A percentile compares a stretch with the other conserved stretches of the same genome.
Conservation (phyloP, 1,140 invertebrate species). For the Tribolium castaneum region DNA sequence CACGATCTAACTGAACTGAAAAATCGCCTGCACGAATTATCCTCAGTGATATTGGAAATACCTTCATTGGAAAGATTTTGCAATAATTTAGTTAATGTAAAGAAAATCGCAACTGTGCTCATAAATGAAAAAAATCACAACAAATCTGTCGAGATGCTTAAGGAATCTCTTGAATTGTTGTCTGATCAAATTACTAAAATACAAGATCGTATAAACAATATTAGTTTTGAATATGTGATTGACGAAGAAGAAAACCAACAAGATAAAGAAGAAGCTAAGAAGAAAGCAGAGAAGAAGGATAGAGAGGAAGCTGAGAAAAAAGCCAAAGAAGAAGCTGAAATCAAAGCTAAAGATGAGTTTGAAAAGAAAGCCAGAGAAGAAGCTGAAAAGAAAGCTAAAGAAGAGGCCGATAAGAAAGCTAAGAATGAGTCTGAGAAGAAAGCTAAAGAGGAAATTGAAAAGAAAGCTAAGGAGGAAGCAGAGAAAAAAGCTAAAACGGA, state of each 20-base stretch:
- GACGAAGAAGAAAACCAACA: slow-evolving; percentile 34
- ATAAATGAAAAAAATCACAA: slow-evolving; percentile 36
- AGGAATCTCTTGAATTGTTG: not conserved
- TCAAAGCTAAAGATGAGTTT: slow-evolving; percentile 39
- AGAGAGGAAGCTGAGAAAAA: slow-evolving; percentile 49
- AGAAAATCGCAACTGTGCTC: not conserved
- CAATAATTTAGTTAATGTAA: not conserved
- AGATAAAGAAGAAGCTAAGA: slow-evolving; percentile 45
- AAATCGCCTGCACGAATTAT: slow-evolving; percentile 6
- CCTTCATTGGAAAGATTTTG: slow-evolving; percentile 6
- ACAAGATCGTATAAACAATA: not conserved
- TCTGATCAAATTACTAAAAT: not conserved
- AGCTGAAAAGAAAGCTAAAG: slow-evolving; percentile 49
- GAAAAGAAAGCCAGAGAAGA: slow-evolving; percentile 49
- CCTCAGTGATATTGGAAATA: slow-evolving; percentile 1
- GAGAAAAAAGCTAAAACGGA: slow-evolving; percentile 33
- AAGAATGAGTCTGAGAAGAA: slow-evolving; percentile 32
- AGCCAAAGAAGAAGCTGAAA: slow-evolving; percentile 40
- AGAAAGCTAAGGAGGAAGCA: slow-evolving; percentile 20
- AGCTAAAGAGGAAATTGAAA: slow-evolving; percentile 20
- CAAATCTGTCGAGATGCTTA: not conserved
- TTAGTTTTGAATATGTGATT: not conserved
- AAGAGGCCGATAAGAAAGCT: slow-evolving; percentile 48
- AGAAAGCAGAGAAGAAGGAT: slow-evolving; percentile 45
- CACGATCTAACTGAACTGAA: slow-evolving; percentile 12